Percentiles rank a stretch among this genome's conserved stretches.
These are phyloP conservation scores for Mustelus asterias DNA, from an alignment of 2,113 vertebrate species.

Conservation along the genomic window DNA sequence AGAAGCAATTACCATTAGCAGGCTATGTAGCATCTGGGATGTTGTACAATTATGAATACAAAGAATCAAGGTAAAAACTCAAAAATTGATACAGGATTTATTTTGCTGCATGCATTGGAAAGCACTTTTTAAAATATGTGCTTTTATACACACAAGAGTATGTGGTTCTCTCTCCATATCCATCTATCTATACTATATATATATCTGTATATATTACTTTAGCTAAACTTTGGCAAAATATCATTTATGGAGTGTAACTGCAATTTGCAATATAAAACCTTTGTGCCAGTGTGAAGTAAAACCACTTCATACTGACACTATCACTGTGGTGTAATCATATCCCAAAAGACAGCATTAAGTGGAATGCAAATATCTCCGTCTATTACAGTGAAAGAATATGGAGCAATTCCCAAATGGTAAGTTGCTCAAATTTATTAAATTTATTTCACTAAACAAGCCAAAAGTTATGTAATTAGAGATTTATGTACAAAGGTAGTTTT, in stretches of 20 bases:
- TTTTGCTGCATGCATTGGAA: not conserved
- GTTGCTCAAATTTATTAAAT: not conserved
- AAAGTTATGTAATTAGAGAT: not conserved
- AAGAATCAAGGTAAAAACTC: not conserved
- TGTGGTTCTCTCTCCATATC: not conserved
- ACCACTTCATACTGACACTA: not conserved
- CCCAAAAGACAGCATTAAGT: not conserved
- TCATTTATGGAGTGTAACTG: not conserved
- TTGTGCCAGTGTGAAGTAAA: not conserved
- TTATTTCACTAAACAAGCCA: not conserved
- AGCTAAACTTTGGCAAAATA: not conserved
- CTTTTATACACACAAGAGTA: too few relatives aligned
- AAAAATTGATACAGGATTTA: not conserved
- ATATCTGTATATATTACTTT: not conserved
- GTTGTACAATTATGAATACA: not conserved
- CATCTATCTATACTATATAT: too few relatives aligned
- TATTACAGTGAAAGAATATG: not conserved
- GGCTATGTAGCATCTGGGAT: not conserved
- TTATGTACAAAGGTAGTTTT: not conserved
- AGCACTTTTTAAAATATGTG: not conserved
- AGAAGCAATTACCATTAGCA: not conserved
- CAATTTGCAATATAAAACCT: not conserved
- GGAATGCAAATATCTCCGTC: not conserved
- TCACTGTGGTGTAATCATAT: not conserved
- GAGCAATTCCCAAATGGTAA: not conserved